Evolutionary conservation across 2,797 vertebrate species (phyloP), one percentile per base, ranked within the genome.

Genomic region (Dryobates pubescens): DNA sequence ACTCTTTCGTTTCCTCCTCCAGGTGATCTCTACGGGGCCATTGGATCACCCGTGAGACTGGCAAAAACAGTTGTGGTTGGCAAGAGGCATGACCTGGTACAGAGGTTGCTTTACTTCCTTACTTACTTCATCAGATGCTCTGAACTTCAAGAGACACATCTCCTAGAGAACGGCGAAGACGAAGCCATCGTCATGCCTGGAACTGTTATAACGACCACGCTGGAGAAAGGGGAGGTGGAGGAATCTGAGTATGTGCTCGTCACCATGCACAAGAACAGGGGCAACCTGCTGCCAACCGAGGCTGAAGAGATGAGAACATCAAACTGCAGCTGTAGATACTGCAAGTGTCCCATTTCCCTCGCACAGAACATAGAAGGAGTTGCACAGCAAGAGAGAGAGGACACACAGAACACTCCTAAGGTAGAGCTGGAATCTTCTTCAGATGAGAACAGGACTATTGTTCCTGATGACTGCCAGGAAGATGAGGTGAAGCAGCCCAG

Each of bases 61-160:
- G 98, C 99, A 0, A 98, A 98, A 90, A 99, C 99, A 4, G 98
- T 99, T 22, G 98, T 99, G 62, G 97, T 99, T 23, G 99, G 99
- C 68, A 98, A 98, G 86, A 97, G 98, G 71, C 99, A 99, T 90
- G 99, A 99, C 80, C 97, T 99, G 94, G 99, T 99, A 29, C 99
- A 99, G 97, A 98, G 99, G 24, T 97, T 99, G 82, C 99, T 99
- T 75, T 99, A 99, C 56, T 98, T 99, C 91, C 99, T 99, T 79
- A 99, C 99, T 51, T 99, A 99, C 96, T 99, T 99, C 96, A 99
- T 99, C 96, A 98, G 99, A 96, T 99, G 99, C 96, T 99, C 99
- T 6, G 99, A 99, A 93, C 98, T 99, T 79, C 98, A 99, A 94
- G 99, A 99, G 98, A 99, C 98, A 0, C 98, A 99, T 97, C 98